A percentile compares a stretch with the other conserved stretches of the same genome.
Conservation (phyloP, 2,113 vertebrate species). For the Empidonax traillii region DNA sequence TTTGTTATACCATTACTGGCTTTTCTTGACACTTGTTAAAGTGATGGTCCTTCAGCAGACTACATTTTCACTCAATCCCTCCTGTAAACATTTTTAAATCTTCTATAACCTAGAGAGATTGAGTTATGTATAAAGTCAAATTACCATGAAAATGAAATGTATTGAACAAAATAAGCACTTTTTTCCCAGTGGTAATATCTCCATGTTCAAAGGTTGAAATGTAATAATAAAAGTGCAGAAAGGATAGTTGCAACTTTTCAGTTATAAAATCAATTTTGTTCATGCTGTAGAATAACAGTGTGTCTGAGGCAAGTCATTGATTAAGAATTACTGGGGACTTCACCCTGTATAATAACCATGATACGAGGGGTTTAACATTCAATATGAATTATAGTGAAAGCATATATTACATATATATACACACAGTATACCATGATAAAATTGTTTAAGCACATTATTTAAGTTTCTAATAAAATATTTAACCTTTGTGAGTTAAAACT, state of each 20-base stretch:
- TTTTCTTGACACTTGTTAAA: neutral
- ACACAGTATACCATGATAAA: neutral
- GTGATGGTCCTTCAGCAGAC: neutral
- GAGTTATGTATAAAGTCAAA: neutral
- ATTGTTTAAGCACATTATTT: neutral
- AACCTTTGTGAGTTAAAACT: neutral
- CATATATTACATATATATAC: neutral
- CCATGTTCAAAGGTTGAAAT: neutral
- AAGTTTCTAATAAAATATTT: neutral
- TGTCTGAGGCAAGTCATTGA: neutral
- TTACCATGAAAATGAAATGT: neutral
- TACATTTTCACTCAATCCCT: neutral
- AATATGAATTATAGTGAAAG: neutral
- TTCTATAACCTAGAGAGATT: neutral
- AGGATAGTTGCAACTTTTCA: neutral
- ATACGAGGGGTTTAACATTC: neutral
- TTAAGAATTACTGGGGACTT: neutral
- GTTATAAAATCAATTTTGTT: neutral
- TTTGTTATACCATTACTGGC: neutral
- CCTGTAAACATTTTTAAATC: neutral
- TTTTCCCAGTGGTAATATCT: neutral
- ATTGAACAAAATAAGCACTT: neutral
- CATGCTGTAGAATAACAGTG: neutral
- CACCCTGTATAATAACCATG: neutral
- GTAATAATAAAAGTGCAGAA: neutral